Evolutionary conservation across 1,140 invertebrate genomes (phyloP).

Genomic region (Drosophila subpulchrella): DNA sequence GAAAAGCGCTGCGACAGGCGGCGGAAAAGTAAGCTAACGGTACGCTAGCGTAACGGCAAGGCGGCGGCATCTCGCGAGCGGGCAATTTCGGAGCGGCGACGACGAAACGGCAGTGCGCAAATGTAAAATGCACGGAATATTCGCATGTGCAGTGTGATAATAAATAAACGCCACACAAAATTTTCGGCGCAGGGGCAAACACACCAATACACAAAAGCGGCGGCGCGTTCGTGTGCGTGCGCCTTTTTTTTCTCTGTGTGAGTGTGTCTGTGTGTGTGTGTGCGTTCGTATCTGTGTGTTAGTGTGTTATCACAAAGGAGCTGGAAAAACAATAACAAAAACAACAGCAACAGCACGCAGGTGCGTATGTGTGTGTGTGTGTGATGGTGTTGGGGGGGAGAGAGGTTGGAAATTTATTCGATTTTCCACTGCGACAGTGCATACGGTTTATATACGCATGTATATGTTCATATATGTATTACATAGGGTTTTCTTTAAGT

Average conservation of each 20-base stretch:
- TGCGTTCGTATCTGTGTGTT: background rate
- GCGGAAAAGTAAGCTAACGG: constrained; percentile 16
- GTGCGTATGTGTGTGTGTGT: constrained; percentile 15
- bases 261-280: background rate
- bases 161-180: constrained; percentile 56
- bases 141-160: constrained; percentile 66
- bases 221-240: constrained; percentile 25
- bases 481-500: constrained; percentile 12
- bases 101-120: constrained; percentile 61
- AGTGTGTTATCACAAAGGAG: constrained; percentile 40
- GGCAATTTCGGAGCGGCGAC: constrained; percentile 25
- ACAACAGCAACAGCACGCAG: constrained; percentile 15
- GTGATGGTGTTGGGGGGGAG: constrained; percentile 3
- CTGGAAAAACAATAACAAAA: constrained; percentile 14
- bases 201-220: constrained; percentile 47
- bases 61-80: constrained; percentile 15
- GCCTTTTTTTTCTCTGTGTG: constrained; percentile 9
- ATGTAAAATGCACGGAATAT: constrained; percentile 71
- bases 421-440: constrained; percentile 84
- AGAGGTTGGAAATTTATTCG: constrained; percentile 88
- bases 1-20: constrained; percentile 23
- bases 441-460: background rate
- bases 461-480: background rate
- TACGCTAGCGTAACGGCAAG: background rate
- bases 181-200: constrained; percentile 66